Evolutionary conservation across 1,140 invertebrate species (phyloP), one percentile per base, ranked within the genome.

Genomic region (Hyles vespertilio): DNA sequence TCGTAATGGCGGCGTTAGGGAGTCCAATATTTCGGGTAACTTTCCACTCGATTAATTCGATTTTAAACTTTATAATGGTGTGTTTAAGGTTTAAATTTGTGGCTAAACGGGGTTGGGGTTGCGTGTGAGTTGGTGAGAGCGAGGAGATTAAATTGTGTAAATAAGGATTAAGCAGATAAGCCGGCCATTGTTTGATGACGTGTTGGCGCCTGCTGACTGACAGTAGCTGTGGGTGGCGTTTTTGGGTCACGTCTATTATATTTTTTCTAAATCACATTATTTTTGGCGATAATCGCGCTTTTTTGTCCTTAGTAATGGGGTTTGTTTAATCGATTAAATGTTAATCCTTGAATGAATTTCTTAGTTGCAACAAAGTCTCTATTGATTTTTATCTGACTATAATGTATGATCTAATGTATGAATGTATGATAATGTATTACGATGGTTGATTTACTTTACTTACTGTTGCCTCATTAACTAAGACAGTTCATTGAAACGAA

Each of bases 161-260:
- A 86, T 80, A 88, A 77, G 82, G 83, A 88, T 88, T 88, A 88
- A 76, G 69, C 65, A 86, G 85, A 81, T 86, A 88, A 86, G 79
- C 81, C 59, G 36, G 54, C 66, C 66, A 77, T 87, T 87, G 84
- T 87, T 78, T 74, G 70, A 61, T 81, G 75, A 80, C 74, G 75
- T 69, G 72, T 70, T 77, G 81, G 81, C 81, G 84, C 77, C 84
- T 70, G 61, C 34, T 60, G 65, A 59, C 53, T 63, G 66, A 67
- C 65, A 64, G 60, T 60, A 70, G 47, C 62, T 76, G 74, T 65
- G 80, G 72, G 77, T 71, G 79, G 74, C 72, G 62, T 68, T 77
- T 80, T 78, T 78, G 75, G 74, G 77, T 79, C 76, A 79, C 65
- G 36, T 40, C 36, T 40, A 40, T 40, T 40, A 40, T 40, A 63